Conservation (phyloP, 2,113 vertebrate genomes). For the Emydura subglobosa region DNA sequence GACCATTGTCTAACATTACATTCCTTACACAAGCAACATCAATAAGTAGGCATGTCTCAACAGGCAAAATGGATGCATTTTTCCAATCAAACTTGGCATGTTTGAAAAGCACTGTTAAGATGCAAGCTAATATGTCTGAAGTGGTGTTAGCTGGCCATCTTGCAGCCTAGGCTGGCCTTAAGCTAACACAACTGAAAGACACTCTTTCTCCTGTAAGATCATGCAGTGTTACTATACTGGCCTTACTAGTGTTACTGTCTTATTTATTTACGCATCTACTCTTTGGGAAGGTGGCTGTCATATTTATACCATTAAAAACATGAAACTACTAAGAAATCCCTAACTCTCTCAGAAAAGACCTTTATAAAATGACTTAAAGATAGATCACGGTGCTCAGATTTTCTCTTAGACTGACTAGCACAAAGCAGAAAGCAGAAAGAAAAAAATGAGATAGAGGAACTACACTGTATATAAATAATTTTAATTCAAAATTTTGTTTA, state of each 20-base stretch:
- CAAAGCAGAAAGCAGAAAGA: background rate
- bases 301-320: background rate
- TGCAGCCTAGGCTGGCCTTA: background rate
- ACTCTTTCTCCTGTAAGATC: background rate
- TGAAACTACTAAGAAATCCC: background rate
- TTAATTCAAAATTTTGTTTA: background rate
- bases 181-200: background rate
- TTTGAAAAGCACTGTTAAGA: background rate
- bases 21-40: background rate
- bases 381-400: background rate
- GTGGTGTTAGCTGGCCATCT: background rate
- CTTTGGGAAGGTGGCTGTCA: background rate
- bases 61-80: background rate
- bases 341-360: background rate
- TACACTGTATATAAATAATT: background rate
- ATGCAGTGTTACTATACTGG: background rate
- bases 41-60: background rate
- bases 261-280: background rate
- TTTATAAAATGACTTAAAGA: background rate
- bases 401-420: background rate
- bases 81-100: background rate
- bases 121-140: background rate
- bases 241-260: background rate
- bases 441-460: background rate
- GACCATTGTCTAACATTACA: background rate